These are phyloP conservation scores for Copidosoma floridanum DNA, from an alignment of 1,140 invertebrate genomes.

Conservation along the genomic window DNA sequence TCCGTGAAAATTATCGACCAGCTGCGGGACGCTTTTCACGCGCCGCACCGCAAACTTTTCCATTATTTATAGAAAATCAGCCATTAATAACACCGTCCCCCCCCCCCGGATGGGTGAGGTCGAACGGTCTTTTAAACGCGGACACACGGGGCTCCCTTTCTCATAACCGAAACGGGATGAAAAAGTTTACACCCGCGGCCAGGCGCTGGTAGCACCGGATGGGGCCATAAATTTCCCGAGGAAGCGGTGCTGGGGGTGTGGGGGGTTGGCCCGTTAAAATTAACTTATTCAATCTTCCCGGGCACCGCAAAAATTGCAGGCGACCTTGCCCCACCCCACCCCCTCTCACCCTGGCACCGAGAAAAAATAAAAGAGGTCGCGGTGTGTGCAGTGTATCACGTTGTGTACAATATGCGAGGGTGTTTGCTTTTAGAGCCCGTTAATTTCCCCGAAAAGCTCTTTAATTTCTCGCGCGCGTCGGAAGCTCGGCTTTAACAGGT, in stretches of 20 bases:
- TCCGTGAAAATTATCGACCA: too few relatives aligned
- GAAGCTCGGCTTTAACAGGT: conserved; percentile 46
- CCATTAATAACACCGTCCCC: conserved; percentile 22
- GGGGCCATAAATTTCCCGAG: conserved; percentile 39
- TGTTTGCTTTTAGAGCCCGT: too few relatives aligned
- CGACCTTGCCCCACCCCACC: too few relatives aligned
- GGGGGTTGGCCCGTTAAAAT: conserved; percentile 31
- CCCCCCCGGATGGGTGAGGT: too few relatives aligned
- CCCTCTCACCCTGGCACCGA: conserved; percentile 35
- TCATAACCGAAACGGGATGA: conserved; percentile 14
- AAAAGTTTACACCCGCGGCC: conserved; percentile 7
- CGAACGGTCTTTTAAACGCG: conserved; percentile 9
- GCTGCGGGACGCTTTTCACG: conserved; percentile 7
- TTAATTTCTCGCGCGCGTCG: conserved; percentile 43
- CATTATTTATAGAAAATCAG: conserved; percentile 21
- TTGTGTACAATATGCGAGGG: too few relatives aligned
- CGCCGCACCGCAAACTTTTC: neutral
- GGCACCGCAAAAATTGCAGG: conserved; percentile 18
- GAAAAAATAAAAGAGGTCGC: too few relatives aligned
- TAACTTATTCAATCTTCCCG: conserved; percentile 44
- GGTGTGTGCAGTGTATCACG: too few relatives aligned
- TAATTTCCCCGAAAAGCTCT: conserved; percentile 50
- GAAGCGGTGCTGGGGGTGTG: too few relatives aligned
- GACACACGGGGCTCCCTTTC: conserved; percentile 12
- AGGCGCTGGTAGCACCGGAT: too few relatives aligned